These are phyloP conservation scores for Karalla daura DNA, from an alignment of 2,797 vertebrate species.

Conservation along the genomic window DNA sequence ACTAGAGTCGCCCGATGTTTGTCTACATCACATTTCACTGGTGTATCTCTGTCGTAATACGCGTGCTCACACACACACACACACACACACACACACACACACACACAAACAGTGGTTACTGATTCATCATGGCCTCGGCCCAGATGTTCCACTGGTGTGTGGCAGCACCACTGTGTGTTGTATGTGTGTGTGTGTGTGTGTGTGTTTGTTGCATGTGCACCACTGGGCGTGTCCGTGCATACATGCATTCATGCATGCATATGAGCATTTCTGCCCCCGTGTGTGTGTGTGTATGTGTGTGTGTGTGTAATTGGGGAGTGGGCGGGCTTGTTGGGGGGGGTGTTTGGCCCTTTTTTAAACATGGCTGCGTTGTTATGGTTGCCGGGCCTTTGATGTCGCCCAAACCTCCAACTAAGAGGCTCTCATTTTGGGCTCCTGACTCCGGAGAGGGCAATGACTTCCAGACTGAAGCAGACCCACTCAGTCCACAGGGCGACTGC, in stretches of 20 bases:
- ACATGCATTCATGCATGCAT: conserved; percentile 50
- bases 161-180: conserved; percentile 43
- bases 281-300: conserved; percentile 33
- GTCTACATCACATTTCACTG: background rate
- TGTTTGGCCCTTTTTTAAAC: conserved; percentile 81
- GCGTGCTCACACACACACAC: conserved; percentile 19
- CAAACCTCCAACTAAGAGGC: conserved; percentile 85
- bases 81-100: conserved; percentile 23
- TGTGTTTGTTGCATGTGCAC: conserved; percentile 31
- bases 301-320: conserved; percentile 66
- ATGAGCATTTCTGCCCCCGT: conserved; percentile 14
- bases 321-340: conserved; percentile 59
- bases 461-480: conserved; percentile 82
- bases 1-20: background rate
- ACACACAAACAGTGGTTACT: conserved; percentile 57
- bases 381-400: conserved; percentile 84
- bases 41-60: conserved; percentile 27
- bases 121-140: conserved; percentile 69
- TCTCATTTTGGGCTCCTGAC: conserved; percentile 82
- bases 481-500: conserved; percentile 39
- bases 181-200: conserved; percentile 20
- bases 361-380: conserved; percentile 85
- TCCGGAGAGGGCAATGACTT: conserved; percentile 82
- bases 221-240: conserved; percentile 60
- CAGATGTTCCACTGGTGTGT: conserved; percentile 76